Evolutionary conservation across 2,888 invertebrate species (phyloP).

Genomic region (Galeruca laticollis): DNA sequence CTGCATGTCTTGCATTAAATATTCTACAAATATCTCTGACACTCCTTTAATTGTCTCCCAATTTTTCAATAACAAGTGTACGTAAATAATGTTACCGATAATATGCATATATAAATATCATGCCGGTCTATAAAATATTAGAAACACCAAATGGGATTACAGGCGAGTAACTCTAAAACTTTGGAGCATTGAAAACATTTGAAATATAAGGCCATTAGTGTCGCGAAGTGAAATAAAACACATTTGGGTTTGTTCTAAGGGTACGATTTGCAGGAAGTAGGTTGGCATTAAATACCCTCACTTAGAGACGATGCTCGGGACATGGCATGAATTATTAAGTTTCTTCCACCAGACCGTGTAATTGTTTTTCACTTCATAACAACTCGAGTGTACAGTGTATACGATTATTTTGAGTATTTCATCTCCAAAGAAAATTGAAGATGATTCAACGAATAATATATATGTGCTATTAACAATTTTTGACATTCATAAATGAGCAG

Average conservation of each 20-base stretch:
- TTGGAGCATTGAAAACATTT: slow-evolving; percentile 34
- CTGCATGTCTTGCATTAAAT: neutral
- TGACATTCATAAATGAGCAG: no score
- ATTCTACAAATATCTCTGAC: neutral
- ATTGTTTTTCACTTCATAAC: slow-evolving; percentile 65
- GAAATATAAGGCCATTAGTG: slow-evolving; percentile 39
- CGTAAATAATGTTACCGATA: slow-evolving; percentile 1
- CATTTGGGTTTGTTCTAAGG: slow-evolving; percentile 44
- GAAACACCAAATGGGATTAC: neutral
- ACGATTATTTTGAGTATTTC: slow-evolving; percentile 60
- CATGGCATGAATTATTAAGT: slow-evolving; percentile 65
- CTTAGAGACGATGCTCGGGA: slow-evolving; percentile 64
- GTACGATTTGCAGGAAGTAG: slow-evolving; percentile 56
- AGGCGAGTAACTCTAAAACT: neutral
- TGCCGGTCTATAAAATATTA: no score
- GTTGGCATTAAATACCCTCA: slow-evolving; percentile 62
- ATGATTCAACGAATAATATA: no score
- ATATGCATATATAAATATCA: neutral
- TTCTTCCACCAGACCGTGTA: slow-evolving; percentile 65
- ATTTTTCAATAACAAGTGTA: neutral
- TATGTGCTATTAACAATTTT: no score
- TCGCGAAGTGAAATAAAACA: slow-evolving; percentile 42
- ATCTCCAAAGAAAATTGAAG: neutral
- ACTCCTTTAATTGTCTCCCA: neutral
- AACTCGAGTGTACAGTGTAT: slow-evolving; percentile 61